Base-by-base conservation (phyloP, 2,113 vertebrate species). In the Holacanthus passer region DNA sequence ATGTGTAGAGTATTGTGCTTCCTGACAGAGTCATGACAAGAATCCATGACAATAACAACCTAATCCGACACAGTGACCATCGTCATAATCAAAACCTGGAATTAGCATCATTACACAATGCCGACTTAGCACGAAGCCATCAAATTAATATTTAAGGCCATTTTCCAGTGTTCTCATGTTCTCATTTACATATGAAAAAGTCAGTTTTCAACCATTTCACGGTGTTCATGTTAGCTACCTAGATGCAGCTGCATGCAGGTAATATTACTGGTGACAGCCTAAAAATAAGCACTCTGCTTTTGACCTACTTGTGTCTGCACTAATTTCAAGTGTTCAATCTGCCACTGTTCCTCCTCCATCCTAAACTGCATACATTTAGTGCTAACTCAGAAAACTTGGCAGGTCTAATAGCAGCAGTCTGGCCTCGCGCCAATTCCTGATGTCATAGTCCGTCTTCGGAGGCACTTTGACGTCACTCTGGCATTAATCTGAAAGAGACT, bases 381-480 rank as follows among this genome's bases (percentile, higher is more conserved):
- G 20, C 37, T 7, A 45, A 3, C 14, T 35, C 35, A 1, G 32
- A 39, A 41, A 53, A 10, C 45, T 41, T 39, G 11, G 17, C 48
- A 43, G 17, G 20, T 29, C 10, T 16, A 17, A 29, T 29, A 60
- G 9, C n/a, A 64, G n/a, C 52, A 17, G n/a, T 56, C 37, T 37
- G 48, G 78, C 74, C 48, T 73, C 62, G 9, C 24, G 41, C 39
- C 37, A 41, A 0, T 22, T n/a, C 22, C n/a, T 52, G 27, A 60
- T 22, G 19, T 70, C 59, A 24, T 4, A n/a, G 8, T 70, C 35
- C 35, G 31, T 53, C 13, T 71, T 53, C 6, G 0, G 19, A 50
- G 63, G 41, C 65, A 22, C 19, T 39, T 52, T 62, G 53, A 67
- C 55, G 16, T 75, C 69, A 39, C 10, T 60, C 58, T 35, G 20